Evolutionary conservation across 2,888 invertebrate genomes (phyloP).

Genomic region (Callimorpha dominula): DNA sequence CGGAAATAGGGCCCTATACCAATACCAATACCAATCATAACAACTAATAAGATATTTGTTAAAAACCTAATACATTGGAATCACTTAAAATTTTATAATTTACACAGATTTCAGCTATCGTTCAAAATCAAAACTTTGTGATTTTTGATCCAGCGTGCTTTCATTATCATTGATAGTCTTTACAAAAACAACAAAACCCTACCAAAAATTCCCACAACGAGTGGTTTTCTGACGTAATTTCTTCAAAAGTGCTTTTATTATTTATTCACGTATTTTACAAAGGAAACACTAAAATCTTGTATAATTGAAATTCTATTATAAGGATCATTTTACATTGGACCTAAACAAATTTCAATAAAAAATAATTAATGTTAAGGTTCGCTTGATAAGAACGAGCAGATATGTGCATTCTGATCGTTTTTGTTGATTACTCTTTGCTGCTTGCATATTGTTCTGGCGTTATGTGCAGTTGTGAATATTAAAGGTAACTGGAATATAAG

Average conservation of each 20-base stretch:
- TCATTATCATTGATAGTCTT: no score
- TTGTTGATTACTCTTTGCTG: conserved; percentile 26
- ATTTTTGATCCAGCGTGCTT: no score
- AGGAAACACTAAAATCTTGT: conserved; percentile 21
- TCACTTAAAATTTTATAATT: no score
- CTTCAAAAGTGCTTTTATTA: neutral
- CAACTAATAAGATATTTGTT: no score
- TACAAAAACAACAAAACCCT: no score
- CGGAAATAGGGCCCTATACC: no score
- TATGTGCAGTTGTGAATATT: neutral
- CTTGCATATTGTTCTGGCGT: conserved; percentile 24
- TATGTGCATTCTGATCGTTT: conserved; percentile 36
- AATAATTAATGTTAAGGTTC: conserved; percentile 25
- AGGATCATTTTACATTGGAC: conserved; percentile 25
- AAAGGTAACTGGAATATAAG: neutral
- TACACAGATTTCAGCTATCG: no score
- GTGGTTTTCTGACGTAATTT: neutral
- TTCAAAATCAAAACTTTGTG: no score
- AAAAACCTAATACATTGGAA: no score
- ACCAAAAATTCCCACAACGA: no score
- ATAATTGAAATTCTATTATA: conserved; percentile 27
- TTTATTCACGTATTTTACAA: neutral
- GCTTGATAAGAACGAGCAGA: conserved; percentile 37
- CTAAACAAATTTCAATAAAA: conserved; percentile 34
- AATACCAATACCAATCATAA: no score